These are phyloP conservation scores for Microchrysa polita DNA, from an alignment of 2,888 invertebrate genomes.

Conservation along the genomic window DNA sequence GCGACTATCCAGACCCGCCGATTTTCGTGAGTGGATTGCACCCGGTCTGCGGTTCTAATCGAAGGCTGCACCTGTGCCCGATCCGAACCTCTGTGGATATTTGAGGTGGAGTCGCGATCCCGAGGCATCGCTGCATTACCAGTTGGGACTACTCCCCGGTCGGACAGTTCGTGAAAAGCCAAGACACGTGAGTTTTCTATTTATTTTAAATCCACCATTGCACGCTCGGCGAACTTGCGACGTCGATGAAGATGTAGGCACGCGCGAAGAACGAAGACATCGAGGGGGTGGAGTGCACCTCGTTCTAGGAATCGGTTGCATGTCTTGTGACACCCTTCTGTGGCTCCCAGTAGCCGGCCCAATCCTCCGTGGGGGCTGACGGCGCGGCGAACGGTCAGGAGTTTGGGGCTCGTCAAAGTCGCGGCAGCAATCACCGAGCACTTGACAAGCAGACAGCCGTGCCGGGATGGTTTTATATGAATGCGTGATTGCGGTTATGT, in stretches of 20 bases:
- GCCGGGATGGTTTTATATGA: not conserved
- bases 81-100: not conserved
- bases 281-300: constrained; percentile 6
- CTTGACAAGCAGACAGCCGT: constrained; percentile 14
- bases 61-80: not conserved
- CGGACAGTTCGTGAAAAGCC: constrained; percentile 33
- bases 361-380: not conserved
- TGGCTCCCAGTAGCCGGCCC: not conserved
- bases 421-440: not conserved
- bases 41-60: not conserved
- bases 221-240: not conserved
- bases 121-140: constrained; percentile 27
- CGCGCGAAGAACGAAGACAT: not conserved
- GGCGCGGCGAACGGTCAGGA: constrained; percentile 1
- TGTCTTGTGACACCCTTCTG: constrained; percentile 3
- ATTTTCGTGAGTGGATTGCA: constrained; percentile 34
- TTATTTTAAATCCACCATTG: constrained; percentile 1
- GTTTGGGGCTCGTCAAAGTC: constrained; percentile 15
- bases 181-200: constrained; percentile 49
- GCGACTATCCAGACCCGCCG: constrained; percentile 16
- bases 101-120: constrained; percentile 3
- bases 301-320: not conserved
- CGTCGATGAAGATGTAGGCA: not conserved
- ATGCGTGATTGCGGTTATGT: constrained; percentile 29
- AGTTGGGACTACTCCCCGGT: constrained; percentile 12